These are phyloP conservation scores for Stenurella melanura DNA, from an alignment of 2,888 invertebrate genomes.

Conservation along the genomic window DNA sequence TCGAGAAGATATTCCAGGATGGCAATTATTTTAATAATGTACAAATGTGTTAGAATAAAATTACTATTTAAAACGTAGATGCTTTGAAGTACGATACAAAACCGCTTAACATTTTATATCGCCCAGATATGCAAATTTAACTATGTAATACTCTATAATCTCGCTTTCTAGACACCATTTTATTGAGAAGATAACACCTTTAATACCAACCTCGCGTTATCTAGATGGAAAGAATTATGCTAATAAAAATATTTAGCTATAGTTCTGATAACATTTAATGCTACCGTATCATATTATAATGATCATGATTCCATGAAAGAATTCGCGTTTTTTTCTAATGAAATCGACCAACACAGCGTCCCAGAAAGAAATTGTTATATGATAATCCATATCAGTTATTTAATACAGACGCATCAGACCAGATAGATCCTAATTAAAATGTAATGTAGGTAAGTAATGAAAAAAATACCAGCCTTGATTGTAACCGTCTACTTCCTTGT, in stretches of 20 bases:
- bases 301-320: neutral
- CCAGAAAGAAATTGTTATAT: neutral
- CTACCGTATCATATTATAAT: neutral
- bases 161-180: constrained; percentile 3
- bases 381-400: constrained; percentile 1
- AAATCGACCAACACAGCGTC: neutral
- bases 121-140: neutral
- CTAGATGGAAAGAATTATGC: constrained; percentile 3
- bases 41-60: neutral
- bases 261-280: constrained; percentile 1
- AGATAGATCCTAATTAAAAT: neutral
- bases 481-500: neutral
- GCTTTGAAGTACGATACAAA: neutral
- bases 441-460: neutral
- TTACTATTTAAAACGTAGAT: neutral
- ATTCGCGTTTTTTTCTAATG: neutral
- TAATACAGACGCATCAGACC: neutral
- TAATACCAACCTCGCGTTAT: neutral
- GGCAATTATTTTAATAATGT: too few species aligned
- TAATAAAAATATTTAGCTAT: neutral
- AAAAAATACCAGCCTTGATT: neutral
- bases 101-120: neutral
- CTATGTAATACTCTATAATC: constrained; percentile 2
- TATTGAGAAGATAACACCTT: neutral
- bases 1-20: too few species aligned